phyloP scores from a whole-genome alignment of 2,888 invertebrate species.

The Hanleya hanleyi region DNA sequence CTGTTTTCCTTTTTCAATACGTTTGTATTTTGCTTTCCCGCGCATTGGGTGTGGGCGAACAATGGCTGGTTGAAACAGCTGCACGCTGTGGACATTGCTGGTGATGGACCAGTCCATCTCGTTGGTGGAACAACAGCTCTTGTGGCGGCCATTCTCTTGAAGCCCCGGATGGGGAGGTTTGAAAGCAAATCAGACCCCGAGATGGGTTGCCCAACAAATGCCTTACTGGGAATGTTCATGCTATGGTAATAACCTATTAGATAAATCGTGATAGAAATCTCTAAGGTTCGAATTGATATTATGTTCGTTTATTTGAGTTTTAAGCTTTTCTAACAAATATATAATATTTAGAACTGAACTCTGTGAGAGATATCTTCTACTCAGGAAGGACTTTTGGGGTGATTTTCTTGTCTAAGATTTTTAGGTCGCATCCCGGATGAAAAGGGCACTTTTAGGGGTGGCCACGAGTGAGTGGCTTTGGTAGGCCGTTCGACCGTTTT shows the following conservation, averaged over 20 bases:
- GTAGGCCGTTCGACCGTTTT: too few relatives aligned
- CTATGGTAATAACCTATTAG: conserved; percentile 61
- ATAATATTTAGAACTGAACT: too few relatives aligned
- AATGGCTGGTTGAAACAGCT: conserved; percentile 82
- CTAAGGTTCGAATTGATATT: too few relatives aligned
- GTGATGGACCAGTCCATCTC: conserved; percentile 69
- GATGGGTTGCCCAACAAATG: conserved; percentile 65
- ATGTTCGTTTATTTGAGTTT: too few relatives aligned
- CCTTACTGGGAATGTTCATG: conserved; percentile 67
- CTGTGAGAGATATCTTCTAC: too few relatives aligned
- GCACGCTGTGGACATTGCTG: conserved; percentile 90
- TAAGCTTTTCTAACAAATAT: too few relatives aligned
- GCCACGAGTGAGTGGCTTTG: too few relatives aligned
- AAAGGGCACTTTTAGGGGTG: too few relatives aligned
- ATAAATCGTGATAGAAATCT: too few relatives aligned
- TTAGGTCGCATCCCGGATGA: too few relatives aligned
- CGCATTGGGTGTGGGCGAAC: conserved; percentile 72
- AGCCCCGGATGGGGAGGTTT: conserved; percentile 53
- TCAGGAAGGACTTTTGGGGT: too few relatives aligned
- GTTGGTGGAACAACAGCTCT: conserved; percentile 65
- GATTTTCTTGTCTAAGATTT: too few relatives aligned
- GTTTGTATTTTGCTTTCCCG: conserved; percentile 66
- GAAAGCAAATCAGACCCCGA: conserved; percentile 30
- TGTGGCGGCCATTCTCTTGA: conserved; percentile 61
- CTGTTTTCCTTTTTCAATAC: conserved; percentile 63